Evolutionary conservation across 2,797 vertebrate genomes (phyloP).

Genomic region (Tamandua tetradactyla): DNA sequence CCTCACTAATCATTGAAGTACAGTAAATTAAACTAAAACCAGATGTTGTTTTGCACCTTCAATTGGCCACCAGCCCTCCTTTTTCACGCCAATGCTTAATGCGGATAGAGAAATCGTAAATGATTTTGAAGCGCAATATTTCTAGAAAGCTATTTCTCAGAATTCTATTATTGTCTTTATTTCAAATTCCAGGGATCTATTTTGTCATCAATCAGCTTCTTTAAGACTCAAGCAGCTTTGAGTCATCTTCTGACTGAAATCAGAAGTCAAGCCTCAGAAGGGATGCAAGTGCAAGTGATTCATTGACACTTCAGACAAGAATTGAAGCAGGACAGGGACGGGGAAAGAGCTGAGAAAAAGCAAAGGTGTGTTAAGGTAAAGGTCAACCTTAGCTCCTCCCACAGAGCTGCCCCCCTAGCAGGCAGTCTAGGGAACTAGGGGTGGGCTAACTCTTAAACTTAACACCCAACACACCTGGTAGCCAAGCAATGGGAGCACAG

Average conservation of each 20-base stretch:
- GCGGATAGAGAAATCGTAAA: not conserved
- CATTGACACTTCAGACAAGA: not conserved
- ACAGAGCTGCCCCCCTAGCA: not conserved
- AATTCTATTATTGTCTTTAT: not conserved
- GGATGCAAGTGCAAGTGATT: not conserved
- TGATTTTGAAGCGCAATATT: not conserved
- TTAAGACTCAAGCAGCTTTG: not conserved
- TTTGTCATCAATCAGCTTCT: not conserved
- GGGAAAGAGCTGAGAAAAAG: not conserved
- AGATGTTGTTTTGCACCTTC: not conserved
- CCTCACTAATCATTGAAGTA: not conserved
- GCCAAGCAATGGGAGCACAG: not conserved
- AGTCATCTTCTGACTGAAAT: not conserved
- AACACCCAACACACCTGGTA: not conserved
- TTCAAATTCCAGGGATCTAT: not conserved
- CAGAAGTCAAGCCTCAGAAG: not conserved
- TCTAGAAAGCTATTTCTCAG: not conserved
- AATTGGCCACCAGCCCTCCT: not conserved
- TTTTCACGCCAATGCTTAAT: not conserved
- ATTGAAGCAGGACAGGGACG: not conserved
- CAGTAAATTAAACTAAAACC: not conserved
- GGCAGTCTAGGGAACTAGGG: rapidly evolving
- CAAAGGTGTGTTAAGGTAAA: not conserved
- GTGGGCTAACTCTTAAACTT: not conserved
- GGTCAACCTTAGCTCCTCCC: not conserved